Evolutionary conservation across 2,797 vertebrate species (phyloP), one percentile per base, ranked within the genome.

Genomic region (Macroramphosus scolopax): DNA sequence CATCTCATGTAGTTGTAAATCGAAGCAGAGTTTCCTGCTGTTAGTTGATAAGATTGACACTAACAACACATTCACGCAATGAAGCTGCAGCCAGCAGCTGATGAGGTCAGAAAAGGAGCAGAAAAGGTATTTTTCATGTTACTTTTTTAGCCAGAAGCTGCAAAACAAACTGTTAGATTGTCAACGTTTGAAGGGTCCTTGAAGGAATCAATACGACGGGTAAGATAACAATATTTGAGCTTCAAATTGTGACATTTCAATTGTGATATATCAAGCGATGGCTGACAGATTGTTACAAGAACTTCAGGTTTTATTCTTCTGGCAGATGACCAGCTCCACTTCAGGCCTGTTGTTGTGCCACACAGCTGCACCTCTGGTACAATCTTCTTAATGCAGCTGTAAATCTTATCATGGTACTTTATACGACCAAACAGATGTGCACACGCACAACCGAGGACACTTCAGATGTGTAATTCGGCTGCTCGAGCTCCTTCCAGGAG

Each of bases 341-440:
- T 52, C 11, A 48, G 51, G 35, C 49, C 31, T 49, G 16, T 36
- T 55, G 52, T 49, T 47, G 39, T 48, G 49, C 44, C 43, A 8
- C 39, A 54, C 38, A 43, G 44, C 53, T 47, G 38, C 64, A 30
- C 34, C 35, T 20, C 5, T 48, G 49, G 48, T 60, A 41, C 60
- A 62, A 71, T 70, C 62, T 63, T 67, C 51, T 49, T 80, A 82
- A 77, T 77, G 34, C n/a, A n/a, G n/a, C n/a, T n/a, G n/a, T n/a
- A n/a, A n/a, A n/a, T n/a, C n/a, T n/a, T n/a, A n/a, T n/a, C n/a
- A n/a, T n/a, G n/a, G n/a, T n/a, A n/a, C n/a, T n/a, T n/a, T n/a
- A n/a, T n/a, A n/a, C n/a, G n/a, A n/a, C n/a, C n/a, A n/a, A n/a
- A n/a, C n/a, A n/a, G n/a, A n/a, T n/a, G n/a, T n/a, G n/a, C n/a